Evolutionary conservation across 2,797 vertebrate species (phyloP).

Genomic region (Enteromius afrohamiltoni): DNA sequence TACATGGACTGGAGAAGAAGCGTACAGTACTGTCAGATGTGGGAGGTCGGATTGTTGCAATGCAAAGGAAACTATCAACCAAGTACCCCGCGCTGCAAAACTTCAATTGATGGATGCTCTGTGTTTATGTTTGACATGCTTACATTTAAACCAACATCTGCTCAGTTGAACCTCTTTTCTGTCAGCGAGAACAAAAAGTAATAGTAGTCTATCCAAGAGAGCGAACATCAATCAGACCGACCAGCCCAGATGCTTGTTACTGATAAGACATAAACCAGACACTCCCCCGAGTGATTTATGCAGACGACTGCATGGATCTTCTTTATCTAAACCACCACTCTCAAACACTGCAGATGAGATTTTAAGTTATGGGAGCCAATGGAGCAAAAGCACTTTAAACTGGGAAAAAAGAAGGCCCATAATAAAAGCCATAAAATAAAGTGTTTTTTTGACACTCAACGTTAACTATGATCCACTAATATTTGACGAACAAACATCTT

Average conservation of each 20-base stretch:
- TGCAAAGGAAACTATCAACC: not conserved
- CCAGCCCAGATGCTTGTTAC: slow-evolving; percentile 38
- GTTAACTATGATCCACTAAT: not conserved
- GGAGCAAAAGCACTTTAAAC: slow-evolving; percentile 10
- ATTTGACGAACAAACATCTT: not conserved
- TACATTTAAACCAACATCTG: slow-evolving; percentile 8
- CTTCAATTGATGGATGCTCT: not conserved
- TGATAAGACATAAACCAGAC: slow-evolving; percentile 41
- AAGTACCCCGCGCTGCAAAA: not conserved
- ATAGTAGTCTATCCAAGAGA: slow-evolving; percentile 18
- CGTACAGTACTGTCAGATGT: not conserved
- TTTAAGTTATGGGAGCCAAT: not conserved
- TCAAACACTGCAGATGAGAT: slow-evolving; percentile 26
- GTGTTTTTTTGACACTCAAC: slow-evolving; percentile 10
- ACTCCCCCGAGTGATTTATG: slow-evolving; percentile 34
- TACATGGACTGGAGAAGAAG: not conserved
- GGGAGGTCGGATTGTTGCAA: not conserved
- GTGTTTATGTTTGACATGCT: not conserved
- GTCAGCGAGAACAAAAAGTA: not conserved
- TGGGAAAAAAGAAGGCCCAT: not conserved
- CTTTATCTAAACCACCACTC: slow-evolving; percentile 41
- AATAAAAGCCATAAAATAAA: slow-evolving; percentile 26
- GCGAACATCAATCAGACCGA: not conserved
- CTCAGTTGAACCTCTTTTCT: not conserved
- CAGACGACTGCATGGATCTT: not conserved